Evolutionary conservation across 2,888 invertebrate species (phyloP), one percentile per base, ranked within the genome.

Genomic region (Ophion costatus): DNA sequence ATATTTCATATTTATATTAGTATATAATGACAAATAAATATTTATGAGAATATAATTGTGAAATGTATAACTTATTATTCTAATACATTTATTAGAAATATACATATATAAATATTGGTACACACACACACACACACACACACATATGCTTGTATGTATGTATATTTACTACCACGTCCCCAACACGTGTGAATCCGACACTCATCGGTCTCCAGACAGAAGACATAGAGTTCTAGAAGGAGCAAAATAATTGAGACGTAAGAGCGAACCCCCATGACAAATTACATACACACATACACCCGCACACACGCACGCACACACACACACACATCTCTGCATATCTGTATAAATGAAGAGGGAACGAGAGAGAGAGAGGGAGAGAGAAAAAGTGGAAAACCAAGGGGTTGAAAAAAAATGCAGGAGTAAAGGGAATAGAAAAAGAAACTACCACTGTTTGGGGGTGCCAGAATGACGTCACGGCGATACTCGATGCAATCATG

Each of bases 161-260:
- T 45, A 33, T 61, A 69, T 42, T 59, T 67, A 71, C 71, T 57
- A 76, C 67, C 22, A 66, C 67, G 57, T 22, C 51, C 14, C 20
- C n/a, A 20, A 29, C 45, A 20, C 85, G 87, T 83, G 85, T 88
- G 87, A 87, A 89, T 86, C 85, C 88, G 88, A 86, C 71, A 73
- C 79, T 71, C 83, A 82, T 74, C 71, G 79, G 82, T 85, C 79
- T 86, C 74, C 82, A 87, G 86, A 86, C 84, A 42, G 71, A 77
- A 64, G 38, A 7, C 38, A 7, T 63, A 33, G 73, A 84, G 84
- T 80, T 73, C 80, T 84, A 70, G 89, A 89, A 91, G 90, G 89
- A 88, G 88, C 83, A 89, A 91, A 91, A 90, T 91, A 92, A 92
- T 91, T 91, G 90, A 90, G 90, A 88, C 87, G 75, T 80, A 77